phyloP scores from a whole-genome alignment of 2,797 vertebrate genomes.

The Lepus oiostolus region DNA sequence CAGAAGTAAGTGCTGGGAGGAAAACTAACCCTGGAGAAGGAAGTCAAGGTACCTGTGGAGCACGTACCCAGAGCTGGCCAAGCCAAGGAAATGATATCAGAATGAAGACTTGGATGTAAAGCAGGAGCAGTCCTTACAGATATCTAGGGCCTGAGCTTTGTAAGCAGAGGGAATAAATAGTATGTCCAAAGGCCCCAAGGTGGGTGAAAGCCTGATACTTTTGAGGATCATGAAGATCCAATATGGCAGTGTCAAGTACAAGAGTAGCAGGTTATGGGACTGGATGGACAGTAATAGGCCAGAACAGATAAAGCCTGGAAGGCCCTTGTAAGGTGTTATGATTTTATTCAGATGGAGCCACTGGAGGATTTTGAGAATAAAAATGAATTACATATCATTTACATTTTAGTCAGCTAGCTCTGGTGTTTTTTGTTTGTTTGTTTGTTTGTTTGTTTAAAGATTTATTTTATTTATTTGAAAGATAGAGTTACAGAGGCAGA shows the following conservation, averaged over 20 bases:
- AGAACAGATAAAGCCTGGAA: background rate
- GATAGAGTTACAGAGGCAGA: too few relatives aligned
- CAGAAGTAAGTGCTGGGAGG: background rate
- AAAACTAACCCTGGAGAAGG: background rate
- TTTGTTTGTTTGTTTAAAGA: too few relatives aligned
- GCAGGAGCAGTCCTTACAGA: background rate
- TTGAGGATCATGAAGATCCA: background rate
- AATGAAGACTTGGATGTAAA: background rate
- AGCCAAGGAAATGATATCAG: background rate
- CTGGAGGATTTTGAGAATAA: background rate
- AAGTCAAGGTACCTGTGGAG: background rate
- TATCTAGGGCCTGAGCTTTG: background rate
- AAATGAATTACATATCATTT: background rate
- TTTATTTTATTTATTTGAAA: too few relatives aligned
- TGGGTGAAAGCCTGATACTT: background rate
- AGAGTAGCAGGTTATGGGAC: background rate
- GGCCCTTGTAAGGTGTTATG: rapidly evolving
- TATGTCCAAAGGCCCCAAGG: background rate
- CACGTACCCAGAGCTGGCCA: background rate
- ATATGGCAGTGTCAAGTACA: background rate
- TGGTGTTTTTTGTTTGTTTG: too few relatives aligned
- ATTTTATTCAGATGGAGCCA: background rate
- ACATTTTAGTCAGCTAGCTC: background rate
- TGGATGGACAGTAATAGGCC: background rate
- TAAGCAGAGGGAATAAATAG: background rate